phyloP scores from a whole-genome alignment of 1,140 invertebrate species.

The Drosophila parabipectinata region DNA sequence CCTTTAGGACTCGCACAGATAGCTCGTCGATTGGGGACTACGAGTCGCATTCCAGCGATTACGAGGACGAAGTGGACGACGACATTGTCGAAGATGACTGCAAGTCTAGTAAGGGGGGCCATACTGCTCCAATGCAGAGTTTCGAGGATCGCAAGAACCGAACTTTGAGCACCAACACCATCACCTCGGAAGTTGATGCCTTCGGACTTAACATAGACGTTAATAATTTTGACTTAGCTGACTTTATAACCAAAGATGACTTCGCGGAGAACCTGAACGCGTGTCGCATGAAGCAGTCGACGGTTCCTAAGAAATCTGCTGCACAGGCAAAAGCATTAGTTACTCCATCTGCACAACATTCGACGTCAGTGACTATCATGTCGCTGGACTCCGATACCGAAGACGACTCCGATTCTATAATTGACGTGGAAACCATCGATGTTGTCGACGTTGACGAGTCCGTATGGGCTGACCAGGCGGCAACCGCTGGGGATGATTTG shows the following conservation, averaged over 20 bases:
- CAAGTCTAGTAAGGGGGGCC: constrained; percentile 1
- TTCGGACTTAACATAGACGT: constrained; percentile 74
- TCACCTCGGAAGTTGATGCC: constrained; percentile 61
- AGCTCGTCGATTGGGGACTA: constrained; percentile 82
- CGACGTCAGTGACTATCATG: constrained; percentile 14
- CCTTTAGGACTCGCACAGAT: constrained; percentile 78
- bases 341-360: background rate
- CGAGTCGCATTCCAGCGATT: constrained; percentile 81
- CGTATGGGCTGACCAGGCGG: constrained; percentile 1
- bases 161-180: constrained; percentile 74
- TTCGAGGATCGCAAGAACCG: constrained; percentile 51
- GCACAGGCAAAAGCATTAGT: background rate
- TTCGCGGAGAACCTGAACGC: constrained; percentile 56
- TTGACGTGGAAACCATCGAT: constrained; percentile 82
- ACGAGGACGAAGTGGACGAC: constrained; percentile 66
- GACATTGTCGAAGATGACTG: constrained; percentile 4
- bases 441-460: constrained; percentile 58
- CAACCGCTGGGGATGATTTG: constrained; percentile 41
- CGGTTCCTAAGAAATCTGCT: background rate
- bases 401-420: constrained; percentile 75
- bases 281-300: constrained; percentile 21
- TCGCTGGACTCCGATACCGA: constrained; percentile 67
- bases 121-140: constrained; percentile 13
- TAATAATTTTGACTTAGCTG: constrained; percentile 79
- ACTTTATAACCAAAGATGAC: constrained; percentile 82